Conservation (phyloP, 2,888 invertebrate genomes). For the Caenorhabditis plicata region DNA sequence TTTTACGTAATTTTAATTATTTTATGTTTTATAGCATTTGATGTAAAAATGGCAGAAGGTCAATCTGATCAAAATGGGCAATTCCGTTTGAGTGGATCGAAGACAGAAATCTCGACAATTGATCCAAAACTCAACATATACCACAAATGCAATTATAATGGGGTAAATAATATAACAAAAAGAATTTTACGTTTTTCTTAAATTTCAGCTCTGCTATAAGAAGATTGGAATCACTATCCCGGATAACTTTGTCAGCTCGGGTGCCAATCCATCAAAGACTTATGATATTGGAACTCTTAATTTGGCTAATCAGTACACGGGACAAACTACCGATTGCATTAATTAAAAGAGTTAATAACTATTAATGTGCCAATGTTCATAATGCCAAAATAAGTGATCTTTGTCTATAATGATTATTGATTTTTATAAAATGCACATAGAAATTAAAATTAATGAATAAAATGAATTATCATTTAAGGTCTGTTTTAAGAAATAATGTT, state of each 20-base stretch:
- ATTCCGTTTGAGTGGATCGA: constrained; percentile 38
- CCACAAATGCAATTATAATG: constrained; percentile 51
- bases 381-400: too few relatives aligned
- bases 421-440: too few relatives aligned
- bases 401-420: too few relatives aligned
- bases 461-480: too few relatives aligned
- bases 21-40: constrained; percentile 33
- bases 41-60: constrained; percentile 32
- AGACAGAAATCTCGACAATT: constrained; percentile 44
- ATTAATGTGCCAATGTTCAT: too few relatives aligned
- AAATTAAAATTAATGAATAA: too few relatives aligned
- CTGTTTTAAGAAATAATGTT: too few relatives aligned
- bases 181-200: too few relatives aligned
- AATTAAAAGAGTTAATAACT: too few relatives aligned
- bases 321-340: constrained; percentile 49
- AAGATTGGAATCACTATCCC: constrained; percentile 52
- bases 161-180: constrained; percentile 6
- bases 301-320: constrained; percentile 46
- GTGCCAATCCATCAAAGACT: constrained; percentile 36
- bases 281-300: constrained; percentile 49
- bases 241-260: constrained; percentile 40
- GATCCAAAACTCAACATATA: constrained; percentile 49
- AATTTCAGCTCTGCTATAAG: constrained; percentile 38
- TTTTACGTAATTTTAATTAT: neutral
- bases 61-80: constrained; percentile 36